These are phyloP conservation scores for Eospalax fontanierii DNA, from an alignment of 2,797 vertebrate species.

Conservation along the genomic window DNA sequence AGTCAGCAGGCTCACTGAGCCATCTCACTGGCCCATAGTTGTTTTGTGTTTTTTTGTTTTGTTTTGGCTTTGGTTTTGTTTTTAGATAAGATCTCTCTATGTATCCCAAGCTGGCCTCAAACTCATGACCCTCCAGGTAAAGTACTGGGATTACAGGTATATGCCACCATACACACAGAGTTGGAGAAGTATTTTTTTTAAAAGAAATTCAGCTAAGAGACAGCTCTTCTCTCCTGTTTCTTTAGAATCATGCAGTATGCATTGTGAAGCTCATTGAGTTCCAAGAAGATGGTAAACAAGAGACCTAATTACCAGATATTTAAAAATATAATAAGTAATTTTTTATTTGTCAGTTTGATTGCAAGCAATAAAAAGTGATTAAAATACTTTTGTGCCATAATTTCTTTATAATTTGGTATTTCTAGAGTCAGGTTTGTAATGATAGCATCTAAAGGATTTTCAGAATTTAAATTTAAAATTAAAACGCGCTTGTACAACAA, in stretches of 20 bases:
- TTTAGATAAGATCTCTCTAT: neutral
- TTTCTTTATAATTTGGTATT: conserved; percentile 79
- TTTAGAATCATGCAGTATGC: neutral
- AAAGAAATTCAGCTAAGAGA: conserved; percentile 10
- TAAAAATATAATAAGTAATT: conserved; percentile 73
- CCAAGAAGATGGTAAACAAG: conserved; percentile 71
- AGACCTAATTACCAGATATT: conserved; percentile 63
- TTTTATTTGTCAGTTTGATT: conserved; percentile 80
- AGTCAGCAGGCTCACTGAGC: no score
- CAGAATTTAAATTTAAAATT: conserved; percentile 77
- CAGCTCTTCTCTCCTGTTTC: neutral
- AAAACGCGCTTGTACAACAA: conserved; percentile 63
- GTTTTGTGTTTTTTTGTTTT: neutral
- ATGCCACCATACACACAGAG: neutral
- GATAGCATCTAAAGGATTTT: conserved; percentile 69
- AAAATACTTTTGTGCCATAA: conserved; percentile 74
- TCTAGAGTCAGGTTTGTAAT: conserved; percentile 78
- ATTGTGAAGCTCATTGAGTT: neutral
- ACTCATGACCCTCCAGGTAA: neutral
- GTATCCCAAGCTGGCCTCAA: neutral
- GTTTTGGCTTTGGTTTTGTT: neutral
- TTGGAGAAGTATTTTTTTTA: conserved; percentile 28
- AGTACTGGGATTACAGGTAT: neutral
- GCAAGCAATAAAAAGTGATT: conserved; percentile 77
- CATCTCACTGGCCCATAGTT: neutral